These are phyloP conservation scores for Empidonax alnorum DNA, from an alignment of 2,113 vertebrate genomes.

Conservation along the genomic window DNA sequence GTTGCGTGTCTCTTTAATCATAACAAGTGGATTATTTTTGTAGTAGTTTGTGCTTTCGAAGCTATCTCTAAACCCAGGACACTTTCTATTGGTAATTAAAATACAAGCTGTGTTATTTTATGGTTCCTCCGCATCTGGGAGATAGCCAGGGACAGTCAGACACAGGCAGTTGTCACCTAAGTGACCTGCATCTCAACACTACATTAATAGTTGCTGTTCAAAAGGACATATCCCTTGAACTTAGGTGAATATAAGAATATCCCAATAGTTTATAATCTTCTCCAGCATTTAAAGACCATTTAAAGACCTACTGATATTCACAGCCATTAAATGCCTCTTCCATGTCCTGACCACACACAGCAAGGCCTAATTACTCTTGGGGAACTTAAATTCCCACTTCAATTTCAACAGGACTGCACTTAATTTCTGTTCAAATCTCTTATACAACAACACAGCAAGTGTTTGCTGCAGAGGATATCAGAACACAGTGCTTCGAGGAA, in stretches of 20 bases:
- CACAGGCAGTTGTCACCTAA: neutral
- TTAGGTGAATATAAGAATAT: neutral
- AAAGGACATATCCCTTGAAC: neutral
- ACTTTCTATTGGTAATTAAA: neutral
- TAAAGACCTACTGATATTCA: constrained; percentile 13
- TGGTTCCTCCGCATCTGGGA: neutral
- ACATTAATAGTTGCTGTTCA: neutral
- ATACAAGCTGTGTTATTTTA: neutral
- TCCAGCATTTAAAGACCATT: neutral
- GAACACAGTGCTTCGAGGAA: neutral
- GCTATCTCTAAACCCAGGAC: neutral
- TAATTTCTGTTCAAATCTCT: constrained; percentile 54
- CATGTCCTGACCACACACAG: constrained; percentile 46
- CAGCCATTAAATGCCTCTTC: constrained; percentile 39
- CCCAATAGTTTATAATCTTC: neutral
- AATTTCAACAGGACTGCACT: constrained; percentile 59
- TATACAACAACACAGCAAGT: neutral
- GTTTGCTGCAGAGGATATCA: constrained; percentile 13
- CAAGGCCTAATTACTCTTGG: constrained; percentile 47
- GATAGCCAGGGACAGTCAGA: neutral
- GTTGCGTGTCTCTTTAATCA: accelerated
- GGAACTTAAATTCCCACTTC: constrained; percentile 61
- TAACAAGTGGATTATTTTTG: neutral
- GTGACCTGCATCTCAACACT: neutral
- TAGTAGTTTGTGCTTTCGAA: neutral